A percentile compares a stretch with the other conserved stretches of the same genome.
Evolutionary conservation across 2,888 invertebrate genomes (phyloP).

Genomic region (Agrotis ipsilon): DNA sequence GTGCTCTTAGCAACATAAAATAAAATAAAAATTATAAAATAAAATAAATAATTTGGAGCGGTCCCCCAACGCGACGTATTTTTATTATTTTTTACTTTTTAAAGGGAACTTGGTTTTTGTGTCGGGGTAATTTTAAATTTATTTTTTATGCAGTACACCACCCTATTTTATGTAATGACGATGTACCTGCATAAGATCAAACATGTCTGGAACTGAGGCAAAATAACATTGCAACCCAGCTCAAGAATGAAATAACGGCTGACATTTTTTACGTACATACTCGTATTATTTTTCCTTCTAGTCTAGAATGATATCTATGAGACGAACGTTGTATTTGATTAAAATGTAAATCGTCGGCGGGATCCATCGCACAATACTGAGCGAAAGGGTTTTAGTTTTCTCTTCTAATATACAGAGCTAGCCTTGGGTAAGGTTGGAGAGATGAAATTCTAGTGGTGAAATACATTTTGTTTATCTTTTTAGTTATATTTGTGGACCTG

Average conservation of each 20-base stretch:
- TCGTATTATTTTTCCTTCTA: slow-evolving; percentile 16
- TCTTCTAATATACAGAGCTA: slow-evolving; percentile 32
- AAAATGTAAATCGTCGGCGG: slow-evolving; percentile 72
- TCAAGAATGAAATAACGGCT: background rate
- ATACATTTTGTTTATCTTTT: slow-evolving; percentile 10
- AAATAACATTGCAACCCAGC: background rate
- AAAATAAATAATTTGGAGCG: too few species aligned
- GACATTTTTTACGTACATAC: background rate
- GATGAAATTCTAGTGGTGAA: slow-evolving; percentile 4
- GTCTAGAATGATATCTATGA: slow-evolving; percentile 46
- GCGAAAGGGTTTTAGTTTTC: slow-evolving; percentile 39
- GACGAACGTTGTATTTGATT: slow-evolving; percentile 67
- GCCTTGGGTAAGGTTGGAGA: slow-evolving; percentile 1
- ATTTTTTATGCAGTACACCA: too few species aligned
- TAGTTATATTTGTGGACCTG: background rate
- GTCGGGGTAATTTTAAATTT: too few species aligned
- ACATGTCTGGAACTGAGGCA: too few species aligned
- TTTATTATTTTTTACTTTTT: too few species aligned
- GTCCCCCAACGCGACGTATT: too few species aligned
- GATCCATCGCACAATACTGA: slow-evolving; percentile 41
- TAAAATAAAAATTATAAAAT: too few species aligned
- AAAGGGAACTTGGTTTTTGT: too few species aligned
- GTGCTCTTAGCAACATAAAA: too few species aligned
- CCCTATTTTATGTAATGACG: too few species aligned
- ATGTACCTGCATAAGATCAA: too few species aligned